These are phyloP conservation scores for Scylla paramamosain DNA, from an alignment of 1,140 invertebrate species.

Conservation along the genomic window DNA sequence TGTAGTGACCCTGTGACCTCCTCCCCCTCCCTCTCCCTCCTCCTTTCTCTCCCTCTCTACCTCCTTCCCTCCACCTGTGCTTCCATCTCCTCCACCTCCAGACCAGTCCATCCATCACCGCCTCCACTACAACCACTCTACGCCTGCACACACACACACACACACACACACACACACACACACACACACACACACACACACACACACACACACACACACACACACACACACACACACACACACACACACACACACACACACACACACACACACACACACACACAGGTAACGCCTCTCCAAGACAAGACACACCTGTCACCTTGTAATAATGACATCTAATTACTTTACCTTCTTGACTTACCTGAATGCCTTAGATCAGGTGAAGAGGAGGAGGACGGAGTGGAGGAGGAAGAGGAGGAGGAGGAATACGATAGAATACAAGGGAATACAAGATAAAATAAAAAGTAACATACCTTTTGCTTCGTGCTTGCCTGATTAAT, in stretches of 20 bases:
- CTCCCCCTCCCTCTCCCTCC: no score
- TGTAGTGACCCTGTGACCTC: no score
- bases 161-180: conserved; percentile 19
- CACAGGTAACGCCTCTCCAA: not conserved
- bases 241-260: not conserved
- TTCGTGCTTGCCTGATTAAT: no score
- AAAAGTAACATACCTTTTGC: no score
- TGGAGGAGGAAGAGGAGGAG: not conserved
- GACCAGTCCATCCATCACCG: not conserved
- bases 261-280: no score
- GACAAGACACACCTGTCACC: not conserved
- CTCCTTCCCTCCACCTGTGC: not conserved
- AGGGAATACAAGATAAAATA: no score
- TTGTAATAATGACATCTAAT: not conserved
- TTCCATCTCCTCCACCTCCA: not conserved
- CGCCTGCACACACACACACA: not conserved
- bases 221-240: not conserved
- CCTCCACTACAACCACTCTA: not conserved
- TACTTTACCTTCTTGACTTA: not conserved
- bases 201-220: no score
- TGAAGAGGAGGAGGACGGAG: not conserved
- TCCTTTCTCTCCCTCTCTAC: not conserved
- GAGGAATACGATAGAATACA: not conserved
- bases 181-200: not conserved
- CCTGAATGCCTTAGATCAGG: not conserved